Evolutionary conservation across 2,888 invertebrate species (phyloP).

Genomic region (Odontothrips loti): DNA sequence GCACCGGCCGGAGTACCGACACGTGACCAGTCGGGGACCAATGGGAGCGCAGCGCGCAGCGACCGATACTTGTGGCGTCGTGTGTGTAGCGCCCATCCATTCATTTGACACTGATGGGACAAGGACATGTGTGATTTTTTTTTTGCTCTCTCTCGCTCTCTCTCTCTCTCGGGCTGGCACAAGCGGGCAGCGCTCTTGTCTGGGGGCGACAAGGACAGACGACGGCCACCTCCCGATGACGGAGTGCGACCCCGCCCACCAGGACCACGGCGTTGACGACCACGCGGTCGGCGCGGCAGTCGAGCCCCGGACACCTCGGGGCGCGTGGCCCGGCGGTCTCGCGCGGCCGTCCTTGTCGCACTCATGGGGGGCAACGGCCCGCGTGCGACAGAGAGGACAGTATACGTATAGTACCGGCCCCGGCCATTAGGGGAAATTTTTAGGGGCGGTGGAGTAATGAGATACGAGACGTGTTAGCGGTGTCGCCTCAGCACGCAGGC

Average conservation of each 20-base stretch:
- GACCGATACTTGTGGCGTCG: not conserved
- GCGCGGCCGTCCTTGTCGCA: not conserved
- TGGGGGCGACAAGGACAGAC: too few species aligned
- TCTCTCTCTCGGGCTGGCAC: not conserved
- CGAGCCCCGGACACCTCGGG: too few species aligned
- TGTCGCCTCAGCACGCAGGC: not conserved
- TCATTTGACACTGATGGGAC: conserved; percentile 2
- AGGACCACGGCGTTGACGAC: too few species aligned
- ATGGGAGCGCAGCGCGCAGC: not conserved
- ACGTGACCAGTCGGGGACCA: not conserved
- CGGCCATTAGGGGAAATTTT: conserved; percentile 18
- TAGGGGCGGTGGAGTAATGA: conserved; percentile 9
- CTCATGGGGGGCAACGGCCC: not conserved
- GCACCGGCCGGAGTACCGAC: not conserved
- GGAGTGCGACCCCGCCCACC: not conserved
- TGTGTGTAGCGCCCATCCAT: not conserved
- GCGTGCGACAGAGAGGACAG: too few species aligned
- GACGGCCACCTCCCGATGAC: too few species aligned
- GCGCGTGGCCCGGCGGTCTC: too few species aligned
- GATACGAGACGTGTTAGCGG: not conserved
- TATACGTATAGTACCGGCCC: too few species aligned
- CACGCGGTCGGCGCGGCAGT: too few species aligned
- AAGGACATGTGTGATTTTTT: not conserved
- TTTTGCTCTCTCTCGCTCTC: not conserved
- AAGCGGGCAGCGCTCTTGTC: too few species aligned